Evolutionary conservation across 2,888 invertebrate species (phyloP), one percentile per base, ranked within the genome.

Genomic region (Ornithoptera priamus): DNA sequence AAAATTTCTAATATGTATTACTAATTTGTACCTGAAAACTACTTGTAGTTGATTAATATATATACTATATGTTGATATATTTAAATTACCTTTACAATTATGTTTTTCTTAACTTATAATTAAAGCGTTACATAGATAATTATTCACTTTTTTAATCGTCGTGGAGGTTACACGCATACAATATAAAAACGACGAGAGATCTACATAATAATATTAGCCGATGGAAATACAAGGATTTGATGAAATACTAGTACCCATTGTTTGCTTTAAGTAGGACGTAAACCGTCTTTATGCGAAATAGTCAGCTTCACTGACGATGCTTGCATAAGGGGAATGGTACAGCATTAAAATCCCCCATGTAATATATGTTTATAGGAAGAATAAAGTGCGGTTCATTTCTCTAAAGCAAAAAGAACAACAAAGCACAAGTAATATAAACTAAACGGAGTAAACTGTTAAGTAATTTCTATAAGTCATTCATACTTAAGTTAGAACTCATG

Each of bases 381-480:
- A 68, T 63, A 59, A 63, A 68, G 24, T 53, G 24, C 24, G 58
- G 53, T 64, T 65, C 64, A 60, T 69, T 65, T 39, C 65, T 60
- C 56, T 18, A 60, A 65, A 63, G 64, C 56, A 59, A 64, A 64
- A 64, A 68, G 39, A 53, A 60, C 30, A 68, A 58, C 62, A 58
- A 42, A 58, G 62, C 57, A 57, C 67, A 42, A 2, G 7, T 10
- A 30, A 7, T 56, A 15, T 18, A 50, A 65, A 65, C 24, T 17
- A 50, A 67, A 66, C 58, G 30, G 68, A 8, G 5, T 42, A 39
- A 60, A 36, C 88, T 85, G 4, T 22, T 22, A 53, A 53, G 53
- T n/a, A 53, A 53, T n/a, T 53, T 5, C 53, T 7, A n/a, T 53
- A 8, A n/a, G 8, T n/a, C n/a, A 53, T 53, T n/a, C 0, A 53